Conservation (phyloP, 2,113 vertebrate species). For the Phylloscopus whistleri region DNA sequence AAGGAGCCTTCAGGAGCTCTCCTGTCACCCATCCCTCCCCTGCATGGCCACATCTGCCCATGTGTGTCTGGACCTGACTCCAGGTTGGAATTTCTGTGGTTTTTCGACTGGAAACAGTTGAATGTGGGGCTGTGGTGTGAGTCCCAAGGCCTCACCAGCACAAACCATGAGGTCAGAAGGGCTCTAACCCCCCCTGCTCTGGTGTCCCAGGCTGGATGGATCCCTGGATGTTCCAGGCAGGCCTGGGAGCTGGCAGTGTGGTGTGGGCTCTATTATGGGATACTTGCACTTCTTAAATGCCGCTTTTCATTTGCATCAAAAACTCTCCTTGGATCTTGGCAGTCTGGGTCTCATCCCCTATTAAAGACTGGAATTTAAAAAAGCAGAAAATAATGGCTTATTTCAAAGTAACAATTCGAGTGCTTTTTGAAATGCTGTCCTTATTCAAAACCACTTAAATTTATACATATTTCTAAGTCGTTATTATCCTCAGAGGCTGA, state of each 20-base stretch:
- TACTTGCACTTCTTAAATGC: conserved; percentile 69
- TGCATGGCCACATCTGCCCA: fast-evolving
- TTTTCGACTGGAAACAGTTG: not conserved
- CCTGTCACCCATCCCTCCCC: not conserved
- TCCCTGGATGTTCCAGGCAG: not conserved
- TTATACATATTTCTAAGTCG: conserved; percentile 59
- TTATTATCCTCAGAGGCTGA: conserved; percentile 61
- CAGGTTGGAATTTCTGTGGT: fast-evolving
- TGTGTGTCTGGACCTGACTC: not conserved
- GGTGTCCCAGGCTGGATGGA: not conserved
- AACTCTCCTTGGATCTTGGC: conserved; percentile 36
- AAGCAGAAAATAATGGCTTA: conserved; percentile 67
- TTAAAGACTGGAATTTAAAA: conserved; percentile 55
- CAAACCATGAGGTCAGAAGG: not conserved
- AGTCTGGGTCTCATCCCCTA: conserved; percentile 43
- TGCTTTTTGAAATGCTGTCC: conserved; percentile 61
- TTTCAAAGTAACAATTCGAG: conserved; percentile 66
- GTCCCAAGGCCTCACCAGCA: not conserved
- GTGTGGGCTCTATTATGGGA: conserved; percentile 33
- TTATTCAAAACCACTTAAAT: conserved; percentile 66
- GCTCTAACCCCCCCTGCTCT: not conserved
- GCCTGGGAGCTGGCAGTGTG: not conserved
- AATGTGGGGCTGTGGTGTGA: not conserved
- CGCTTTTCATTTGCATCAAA: conserved; percentile 59
- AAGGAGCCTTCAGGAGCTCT: not conserved